A percentile compares a stretch with the other conserved stretches of the same genome.
These are phyloP conservation scores for Cyphomyrus plagiostoma DNA, from an alignment of 2,113 vertebrate species.

Conservation along the genomic window DNA sequence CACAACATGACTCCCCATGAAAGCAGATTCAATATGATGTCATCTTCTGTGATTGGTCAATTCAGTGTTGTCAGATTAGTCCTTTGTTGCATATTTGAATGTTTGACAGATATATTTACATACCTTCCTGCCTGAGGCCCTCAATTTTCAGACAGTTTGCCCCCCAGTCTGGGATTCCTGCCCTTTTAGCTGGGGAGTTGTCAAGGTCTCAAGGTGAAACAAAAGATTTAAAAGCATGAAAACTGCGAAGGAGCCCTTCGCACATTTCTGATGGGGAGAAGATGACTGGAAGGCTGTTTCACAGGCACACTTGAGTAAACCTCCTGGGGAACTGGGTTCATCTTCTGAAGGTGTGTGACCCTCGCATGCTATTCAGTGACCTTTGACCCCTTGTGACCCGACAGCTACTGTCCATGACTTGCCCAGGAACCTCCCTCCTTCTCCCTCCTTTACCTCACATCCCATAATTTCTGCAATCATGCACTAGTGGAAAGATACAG, in stretches of 20 bases:
- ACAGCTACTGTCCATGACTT: neutral
- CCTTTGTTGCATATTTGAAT: neutral
- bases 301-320: neutral
- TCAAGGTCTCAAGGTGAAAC: neutral
- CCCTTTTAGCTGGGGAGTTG: neutral
- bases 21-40: neutral
- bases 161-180: neutral
- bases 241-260: neutral
- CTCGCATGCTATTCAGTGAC: neutral
- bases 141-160: neutral
- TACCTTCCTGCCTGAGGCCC: neutral
- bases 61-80: neutral
- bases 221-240: neutral
- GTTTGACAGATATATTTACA: neutral
- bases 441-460: constrained; percentile 35
- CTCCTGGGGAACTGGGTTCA: neutral
- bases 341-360: neutral
- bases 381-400: neutral
- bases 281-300: neutral
- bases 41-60: neutral
- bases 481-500: constrained; percentile 30
- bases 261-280: neutral
- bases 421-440: constrained; percentile 23
- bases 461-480: constrained; percentile 21
- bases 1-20: neutral